phyloP scores from a whole-genome alignment of 2,888 invertebrate genomes.

The Sphaeridia pumilis region DNA sequence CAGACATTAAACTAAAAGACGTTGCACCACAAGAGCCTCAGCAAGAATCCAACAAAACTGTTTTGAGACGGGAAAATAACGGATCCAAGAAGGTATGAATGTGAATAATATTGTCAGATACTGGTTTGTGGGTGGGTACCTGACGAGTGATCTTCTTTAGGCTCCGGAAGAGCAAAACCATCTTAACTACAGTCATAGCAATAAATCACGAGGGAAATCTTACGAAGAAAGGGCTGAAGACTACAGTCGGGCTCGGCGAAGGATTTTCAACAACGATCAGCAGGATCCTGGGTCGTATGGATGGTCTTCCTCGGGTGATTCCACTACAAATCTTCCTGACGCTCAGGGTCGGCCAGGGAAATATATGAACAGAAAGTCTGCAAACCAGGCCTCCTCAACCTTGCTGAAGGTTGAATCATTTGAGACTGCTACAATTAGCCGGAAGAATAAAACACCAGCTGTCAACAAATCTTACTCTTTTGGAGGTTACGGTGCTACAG shows the following conservation, averaged over 20 bases:
- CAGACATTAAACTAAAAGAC: slow-evolving; percentile 60
- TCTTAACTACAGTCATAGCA: slow-evolving; percentile 12
- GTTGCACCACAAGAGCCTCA: slow-evolving; percentile 51
- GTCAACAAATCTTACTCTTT: slow-evolving; percentile 79
- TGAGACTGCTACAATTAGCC: slow-evolving; percentile 38
- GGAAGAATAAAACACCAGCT: slow-evolving; percentile 39
- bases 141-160: slow-evolving; percentile 17
- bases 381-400: slow-evolving; percentile 37
- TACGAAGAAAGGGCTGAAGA: slow-evolving; percentile 85
- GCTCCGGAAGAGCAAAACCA: slow-evolving; percentile 12
- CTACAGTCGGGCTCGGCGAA: slow-evolving; percentile 68
- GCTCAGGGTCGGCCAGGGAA: slow-evolving; percentile 3
- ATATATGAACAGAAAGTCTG: slow-evolving; percentile 11
- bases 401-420: slow-evolving; percentile 46
- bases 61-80: slow-evolving; percentile 58
- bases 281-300: slow-evolving; percentile 8
- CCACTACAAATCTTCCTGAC: slow-evolving; percentile 4
- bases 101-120: neutral
- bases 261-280: slow-evolving; percentile 63
- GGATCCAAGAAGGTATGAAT: slow-evolving; percentile 7
- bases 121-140: neutral
- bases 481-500: slow-evolving; percentile 57
- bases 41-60: slow-evolving; percentile 60
- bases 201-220: slow-evolving; percentile 48
- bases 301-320: slow-evolving; percentile 26